A percentile compares a stretch with the other conserved stretches of the same genome.
These are phyloP conservation scores for Ormyrus pomaceus DNA, from an alignment of 2,888 invertebrate species.

Conservation along the genomic window DNA sequence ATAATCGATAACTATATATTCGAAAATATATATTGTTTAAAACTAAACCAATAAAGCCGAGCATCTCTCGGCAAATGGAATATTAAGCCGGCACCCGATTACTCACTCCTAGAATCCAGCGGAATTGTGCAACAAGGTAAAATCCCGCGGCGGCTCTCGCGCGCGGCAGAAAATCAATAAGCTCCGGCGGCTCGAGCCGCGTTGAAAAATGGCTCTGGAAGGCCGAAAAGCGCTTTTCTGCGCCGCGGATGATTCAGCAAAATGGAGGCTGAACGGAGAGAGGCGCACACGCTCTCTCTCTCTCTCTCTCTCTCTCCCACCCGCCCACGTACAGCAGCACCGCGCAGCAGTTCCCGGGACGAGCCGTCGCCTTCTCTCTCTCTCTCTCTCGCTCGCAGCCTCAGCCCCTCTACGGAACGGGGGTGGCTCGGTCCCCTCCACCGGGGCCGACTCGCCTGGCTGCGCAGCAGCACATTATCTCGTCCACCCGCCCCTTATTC, in stretches of 20 bases:
- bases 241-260: conserved; percentile 48
- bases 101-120: too few species aligned
- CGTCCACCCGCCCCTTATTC: conserved; percentile 49
- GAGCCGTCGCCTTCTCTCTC: conserved; percentile 5
- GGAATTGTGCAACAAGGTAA: too few species aligned
- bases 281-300: conserved; percentile 5
- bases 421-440: conserved; percentile 47
- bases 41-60: too few species aligned
- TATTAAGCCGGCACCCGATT: too few species aligned
- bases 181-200: too few species aligned
- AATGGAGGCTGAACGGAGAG: conserved; percentile 55
- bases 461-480: conserved; percentile 51
- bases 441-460: conserved; percentile 25
- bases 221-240: conserved; percentile 12
- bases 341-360: not conserved
- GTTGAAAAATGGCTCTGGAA: too few species aligned
- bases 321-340: too few species aligned
- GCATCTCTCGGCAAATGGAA: too few species aligned
- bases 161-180: not conserved
- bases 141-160: too few species aligned
- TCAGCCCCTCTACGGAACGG: conserved; percentile 40
- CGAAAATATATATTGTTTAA: too few species aligned
- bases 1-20: too few species aligned
- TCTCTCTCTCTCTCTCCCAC: conserved; percentile 11
- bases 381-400: conserved; percentile 31